phyloP scores from a whole-genome alignment of 2,797 vertebrate species.

The Ctenosaura bakeri region DNA sequence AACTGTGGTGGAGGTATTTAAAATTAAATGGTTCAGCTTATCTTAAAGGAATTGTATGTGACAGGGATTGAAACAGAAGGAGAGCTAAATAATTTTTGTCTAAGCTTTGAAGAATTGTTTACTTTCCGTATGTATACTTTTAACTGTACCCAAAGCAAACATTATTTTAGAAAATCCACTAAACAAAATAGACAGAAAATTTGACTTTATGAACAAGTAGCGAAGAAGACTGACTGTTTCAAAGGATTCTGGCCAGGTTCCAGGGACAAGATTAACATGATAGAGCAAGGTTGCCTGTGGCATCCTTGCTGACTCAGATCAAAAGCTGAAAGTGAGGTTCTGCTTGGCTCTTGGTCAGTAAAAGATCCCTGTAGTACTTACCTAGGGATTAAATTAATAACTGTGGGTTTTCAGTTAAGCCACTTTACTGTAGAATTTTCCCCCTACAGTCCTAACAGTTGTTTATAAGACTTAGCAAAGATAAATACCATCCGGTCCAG shows the following conservation, averaged over 20 bases:
- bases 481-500: constrained; percentile 32
- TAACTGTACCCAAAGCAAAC: neutral
- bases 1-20: neutral
- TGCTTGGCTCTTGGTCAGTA: constrained; percentile 49
- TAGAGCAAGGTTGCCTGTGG: neutral
- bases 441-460: constrained; percentile 32
- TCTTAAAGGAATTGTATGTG: neutral
- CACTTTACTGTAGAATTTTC: constrained; percentile 23
- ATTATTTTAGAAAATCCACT: neutral
- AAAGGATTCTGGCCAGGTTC: neutral
- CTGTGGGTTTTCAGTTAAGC: constrained; percentile 11
- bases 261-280: fast-evolving
- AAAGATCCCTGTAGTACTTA: constrained; percentile 39
- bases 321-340: constrained; percentile 22
- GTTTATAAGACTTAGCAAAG: constrained; percentile 43
- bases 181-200: neutral
- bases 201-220: neutral
- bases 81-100: neutral
- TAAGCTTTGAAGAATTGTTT: neutral
- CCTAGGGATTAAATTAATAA: constrained; percentile 32
- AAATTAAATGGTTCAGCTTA: neutral
- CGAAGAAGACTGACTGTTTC: neutral
- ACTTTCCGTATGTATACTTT: neutral
- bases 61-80: neutral
- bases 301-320: constrained; percentile 39